Conservation (phyloP, 2,888 invertebrate genomes). For the Lepeophtheirus nordmannii region DNA sequence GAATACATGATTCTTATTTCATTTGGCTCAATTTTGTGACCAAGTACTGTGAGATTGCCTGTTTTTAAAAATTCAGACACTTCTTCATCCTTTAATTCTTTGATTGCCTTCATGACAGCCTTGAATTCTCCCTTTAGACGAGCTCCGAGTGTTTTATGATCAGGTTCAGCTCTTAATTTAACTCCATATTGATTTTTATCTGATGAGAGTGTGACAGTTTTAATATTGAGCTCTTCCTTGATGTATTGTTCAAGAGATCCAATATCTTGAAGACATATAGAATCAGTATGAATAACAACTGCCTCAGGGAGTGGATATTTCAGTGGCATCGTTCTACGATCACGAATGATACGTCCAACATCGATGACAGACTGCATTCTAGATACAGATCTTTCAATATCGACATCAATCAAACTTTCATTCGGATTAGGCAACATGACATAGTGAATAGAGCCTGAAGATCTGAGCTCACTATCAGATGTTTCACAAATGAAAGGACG, state of each 20-base stretch:
- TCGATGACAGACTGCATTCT: constrained; percentile 91
- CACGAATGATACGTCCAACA: constrained; percentile 76
- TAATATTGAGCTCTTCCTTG: constrained; percentile 79
- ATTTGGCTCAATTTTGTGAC: constrained; percentile 44
- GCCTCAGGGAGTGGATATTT: constrained; percentile 93
- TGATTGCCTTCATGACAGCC: constrained; percentile 62
- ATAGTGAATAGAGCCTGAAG: constrained; percentile 70
- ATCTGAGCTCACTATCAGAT: background rate
- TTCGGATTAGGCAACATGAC: constrained; percentile 64
- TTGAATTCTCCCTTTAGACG: constrained; percentile 81
- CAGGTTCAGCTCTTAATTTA: constrained; percentile 75
- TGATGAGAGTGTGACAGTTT: constrained; percentile 60
- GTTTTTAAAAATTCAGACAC: constrained; percentile 55
- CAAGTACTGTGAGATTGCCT: constrained; percentile 55
- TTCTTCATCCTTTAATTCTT: constrained; percentile 55
- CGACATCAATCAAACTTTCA: constrained; percentile 52
- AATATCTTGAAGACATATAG: constrained; percentile 58
- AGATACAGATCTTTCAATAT: constrained; percentile 74
- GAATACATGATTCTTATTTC: constrained; percentile 58
- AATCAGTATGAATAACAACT: constrained; percentile 78
- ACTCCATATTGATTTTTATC: constrained; percentile 88
- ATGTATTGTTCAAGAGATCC: constrained; percentile 66
- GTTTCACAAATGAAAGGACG: constrained; percentile 40
- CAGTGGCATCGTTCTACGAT: constrained; percentile 78
- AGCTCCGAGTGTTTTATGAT: constrained; percentile 75